phyloP scores from a whole-genome alignment of 2,113 vertebrate species.

The Pseudorectes ferrugineus region DNA sequence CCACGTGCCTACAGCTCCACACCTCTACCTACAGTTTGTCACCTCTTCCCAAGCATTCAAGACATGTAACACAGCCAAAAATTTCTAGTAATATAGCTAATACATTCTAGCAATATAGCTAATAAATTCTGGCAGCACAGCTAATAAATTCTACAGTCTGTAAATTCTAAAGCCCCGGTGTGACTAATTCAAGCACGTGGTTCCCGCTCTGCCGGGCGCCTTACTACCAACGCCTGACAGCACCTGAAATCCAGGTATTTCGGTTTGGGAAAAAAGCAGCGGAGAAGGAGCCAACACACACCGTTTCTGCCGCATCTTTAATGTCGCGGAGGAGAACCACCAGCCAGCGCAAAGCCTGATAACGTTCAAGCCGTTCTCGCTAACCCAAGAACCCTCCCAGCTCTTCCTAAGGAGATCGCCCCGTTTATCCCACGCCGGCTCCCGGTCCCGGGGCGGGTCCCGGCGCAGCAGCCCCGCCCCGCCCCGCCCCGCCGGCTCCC shows the following conservation, averaged over 20 bases:
- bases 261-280: fast-evolving
- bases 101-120: no score
- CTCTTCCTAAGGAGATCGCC: fast-evolving
- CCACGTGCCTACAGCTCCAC: not conserved
- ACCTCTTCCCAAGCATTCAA: not conserved
- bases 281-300: fast-evolving
- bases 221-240: no score
- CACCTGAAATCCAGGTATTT: fast-evolving
- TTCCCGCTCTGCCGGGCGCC: no score
- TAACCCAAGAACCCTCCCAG: fast-evolving
- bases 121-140: not conserved
- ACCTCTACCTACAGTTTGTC: fast-evolving
- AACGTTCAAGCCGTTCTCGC: fast-evolving
- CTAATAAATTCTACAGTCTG: not conserved
- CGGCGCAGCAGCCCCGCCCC: not conserved
- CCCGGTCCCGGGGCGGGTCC: not conserved
- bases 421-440: fast-evolving
- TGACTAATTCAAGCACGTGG: no score
- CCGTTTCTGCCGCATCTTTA: fast-evolving
- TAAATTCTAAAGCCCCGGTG: not conserved
- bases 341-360: fast-evolving
- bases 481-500: constrained; percentile 59
- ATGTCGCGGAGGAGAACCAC: fast-evolving
- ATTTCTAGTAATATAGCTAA: fast-evolving
- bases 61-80: not conserved